Evolutionary conservation across 1,140 invertebrate genomes (phyloP), one percentile per base, ranked within the genome.

Genomic region (Eriosoma lanigerum): DNA sequence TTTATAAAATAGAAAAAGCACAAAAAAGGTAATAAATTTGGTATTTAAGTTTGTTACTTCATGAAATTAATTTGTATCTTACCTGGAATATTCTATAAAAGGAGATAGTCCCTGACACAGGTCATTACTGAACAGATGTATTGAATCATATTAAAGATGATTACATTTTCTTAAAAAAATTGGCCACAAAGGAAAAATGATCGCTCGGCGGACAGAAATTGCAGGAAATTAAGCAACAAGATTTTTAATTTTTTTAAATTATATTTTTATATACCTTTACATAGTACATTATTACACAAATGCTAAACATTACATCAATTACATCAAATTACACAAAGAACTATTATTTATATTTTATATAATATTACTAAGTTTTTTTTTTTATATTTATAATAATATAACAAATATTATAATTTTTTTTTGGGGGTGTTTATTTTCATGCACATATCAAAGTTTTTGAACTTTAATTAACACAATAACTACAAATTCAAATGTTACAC

Each of bases 201-300:
- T n/a, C n/a, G n/a, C n/a, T n/a, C n/a, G n/a, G n/a, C n/a, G n/a
- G n/a, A n/a, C n/a, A n/a, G n/a, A n/a, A n/a, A n/a, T n/a, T n/a
- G n/a, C n/a, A n/a, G n/a, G n/a, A n/a, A n/a, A n/a, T n/a, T n/a
- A n/a, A n/a, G n/a, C n/a, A n/a, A n/a, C n/a, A n/a, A n/a, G n/a
- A n/a, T n/a, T n/a, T n/a, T n/a, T n/a, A n/a, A n/a, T n/a, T n/a
- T 76, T 76, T 72, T 72, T 73, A 13, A 32, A 76, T 76, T 56
- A 58, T 76, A 76, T 58, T 76, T 75, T 76, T 75, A 76, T 76
- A 56, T 76, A 76, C 72, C 72, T 76, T 76, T 76, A 76, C 72
- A 76, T 76, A 76, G 72, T 76, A 76, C 72, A 76, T 75, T 76
- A 76, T 76, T 76, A 76, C 72, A 76, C 72, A 76, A 76, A 76